phyloP scores from a whole-genome alignment of 2,113 vertebrate genomes.

The Haemorhous mexicanus region DNA sequence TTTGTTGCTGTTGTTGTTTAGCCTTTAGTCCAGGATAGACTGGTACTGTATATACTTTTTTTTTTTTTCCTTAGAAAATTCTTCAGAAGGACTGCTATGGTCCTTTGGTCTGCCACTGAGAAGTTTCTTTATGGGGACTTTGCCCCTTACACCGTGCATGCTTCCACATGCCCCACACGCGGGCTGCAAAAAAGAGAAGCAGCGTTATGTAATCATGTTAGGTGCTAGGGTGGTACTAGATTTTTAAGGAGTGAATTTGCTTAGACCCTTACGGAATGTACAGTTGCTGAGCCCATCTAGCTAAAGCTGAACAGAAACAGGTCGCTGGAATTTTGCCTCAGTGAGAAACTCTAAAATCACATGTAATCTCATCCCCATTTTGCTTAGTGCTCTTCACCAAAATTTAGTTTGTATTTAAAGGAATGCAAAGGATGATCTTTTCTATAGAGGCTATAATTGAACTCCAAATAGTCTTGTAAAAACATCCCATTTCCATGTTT shows the following conservation, averaged over 20 bases:
- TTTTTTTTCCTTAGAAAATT: no score
- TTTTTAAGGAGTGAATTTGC: background rate
- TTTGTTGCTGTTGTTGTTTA: background rate
- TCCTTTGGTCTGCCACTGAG: fast-evolving
- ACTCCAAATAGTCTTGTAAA: background rate
- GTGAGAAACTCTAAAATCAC: background rate
- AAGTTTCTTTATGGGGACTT: background rate
- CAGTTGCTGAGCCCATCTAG: background rate
- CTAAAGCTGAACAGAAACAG: background rate
- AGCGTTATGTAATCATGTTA: background rate
- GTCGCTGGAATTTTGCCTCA: background rate
- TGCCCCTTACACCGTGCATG: background rate
- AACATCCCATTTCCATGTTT: background rate
- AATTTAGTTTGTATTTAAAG: background rate
- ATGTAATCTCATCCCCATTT: background rate
- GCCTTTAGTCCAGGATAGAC: background rate
- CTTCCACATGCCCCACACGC: background rate
- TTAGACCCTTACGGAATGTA: background rate
- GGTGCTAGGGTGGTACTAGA: background rate
- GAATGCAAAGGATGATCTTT: background rate
- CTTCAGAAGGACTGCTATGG: background rate
- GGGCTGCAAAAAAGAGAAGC: background rate
- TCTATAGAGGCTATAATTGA: background rate
- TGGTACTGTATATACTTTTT: background rate
- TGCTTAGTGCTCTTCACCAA: background rate